Evolutionary conservation across 2,888 invertebrate genomes (phyloP), one percentile per base, ranked within the genome.

Genomic region (Drosophila differens): DNA sequence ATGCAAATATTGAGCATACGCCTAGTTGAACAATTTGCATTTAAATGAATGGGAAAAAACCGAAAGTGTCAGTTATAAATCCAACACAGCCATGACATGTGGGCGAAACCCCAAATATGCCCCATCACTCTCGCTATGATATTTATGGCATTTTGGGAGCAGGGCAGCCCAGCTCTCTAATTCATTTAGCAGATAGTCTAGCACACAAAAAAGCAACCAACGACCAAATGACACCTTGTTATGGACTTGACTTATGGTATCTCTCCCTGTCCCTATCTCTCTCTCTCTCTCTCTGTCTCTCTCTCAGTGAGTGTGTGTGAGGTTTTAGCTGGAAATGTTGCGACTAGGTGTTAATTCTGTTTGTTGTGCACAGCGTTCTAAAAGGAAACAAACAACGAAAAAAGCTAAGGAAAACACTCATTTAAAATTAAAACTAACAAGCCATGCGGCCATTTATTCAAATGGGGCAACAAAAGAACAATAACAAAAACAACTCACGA

Each of bases 291-390:
- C 3, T 47, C 41, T 14, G 2, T 35, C 10, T 19, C 30, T 58
- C 5, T 22, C 9, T 53, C n/a, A n/a, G 53, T 57, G 35, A 19
- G 41, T 10, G 33, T 35, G 41, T 72, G 73, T 63, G 67, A 66
- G 68, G 55, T 69, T 75, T 81, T 89, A 79, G 76, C 78, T 83
- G 83, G 89, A 86, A 86, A 80, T 87, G 75, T 86, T 67, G 83
- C 87, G 76, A 78, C 76, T 85, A 89, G 80, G 85, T 86, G 86
- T 89, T 85, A 86, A 86, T 85, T 86, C 73, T 62, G 76, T 83
- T 73, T 83, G 81, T 79, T 74, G 63, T 58, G 55, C 59, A 57
- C 53, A 19, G 53, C 37, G 55, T 58, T 59, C 30, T 25, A 70
- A 70, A 22, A 61, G 61, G 76, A 74, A 74, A 81, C 82, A 87